Conservation (phyloP, 2,888 invertebrate species). For the Drosophila niveifrons region DNA sequence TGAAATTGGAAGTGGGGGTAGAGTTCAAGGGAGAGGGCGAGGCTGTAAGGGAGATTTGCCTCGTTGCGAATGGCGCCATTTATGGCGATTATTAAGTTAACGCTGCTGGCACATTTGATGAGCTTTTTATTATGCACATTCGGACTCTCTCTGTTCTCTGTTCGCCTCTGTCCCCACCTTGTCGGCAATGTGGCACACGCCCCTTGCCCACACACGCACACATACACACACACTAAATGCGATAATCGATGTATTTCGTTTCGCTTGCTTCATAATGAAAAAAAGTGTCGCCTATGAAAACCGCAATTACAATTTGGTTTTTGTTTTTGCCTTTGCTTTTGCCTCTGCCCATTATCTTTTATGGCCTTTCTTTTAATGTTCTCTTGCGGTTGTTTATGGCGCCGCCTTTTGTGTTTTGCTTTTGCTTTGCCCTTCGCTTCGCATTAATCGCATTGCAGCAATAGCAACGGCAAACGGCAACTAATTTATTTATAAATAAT, state of each 20-base stretch:
- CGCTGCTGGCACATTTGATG: conserved; percentile 54
- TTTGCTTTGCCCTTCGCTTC: neutral
- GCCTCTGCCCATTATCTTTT: conserved; percentile 34
- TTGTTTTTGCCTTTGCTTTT: neutral
- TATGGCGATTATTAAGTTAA: conserved; percentile 69
- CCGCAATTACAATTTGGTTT: conserved; percentile 42
- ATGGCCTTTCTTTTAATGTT: conserved; percentile 43
- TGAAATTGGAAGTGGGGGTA: no score
- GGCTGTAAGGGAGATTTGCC: conserved; percentile 16
- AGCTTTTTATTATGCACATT: conserved; percentile 39
- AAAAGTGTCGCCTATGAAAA: conserved; percentile 57
- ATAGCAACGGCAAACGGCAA: neutral
- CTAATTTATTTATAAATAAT: conserved; percentile 63
- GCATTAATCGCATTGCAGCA: conserved; percentile 11
- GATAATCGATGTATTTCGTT: conserved; percentile 10
- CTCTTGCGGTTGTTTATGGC: conserved; percentile 18
- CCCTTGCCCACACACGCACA: conserved; percentile 9
- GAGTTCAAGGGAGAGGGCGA: neutral
- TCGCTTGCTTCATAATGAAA: conserved; percentile 30
- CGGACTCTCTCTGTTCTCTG: neutral
- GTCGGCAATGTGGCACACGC: conserved; percentile 30
- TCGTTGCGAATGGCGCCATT: conserved; percentile 68
- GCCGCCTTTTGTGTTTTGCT: neutral
- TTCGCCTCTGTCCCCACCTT: conserved; percentile 1
- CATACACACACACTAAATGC: conserved; percentile 4